Evolutionary conservation across 2,113 vertebrate species (phyloP).

Genomic region (Callaeas wilsoni): DNA sequence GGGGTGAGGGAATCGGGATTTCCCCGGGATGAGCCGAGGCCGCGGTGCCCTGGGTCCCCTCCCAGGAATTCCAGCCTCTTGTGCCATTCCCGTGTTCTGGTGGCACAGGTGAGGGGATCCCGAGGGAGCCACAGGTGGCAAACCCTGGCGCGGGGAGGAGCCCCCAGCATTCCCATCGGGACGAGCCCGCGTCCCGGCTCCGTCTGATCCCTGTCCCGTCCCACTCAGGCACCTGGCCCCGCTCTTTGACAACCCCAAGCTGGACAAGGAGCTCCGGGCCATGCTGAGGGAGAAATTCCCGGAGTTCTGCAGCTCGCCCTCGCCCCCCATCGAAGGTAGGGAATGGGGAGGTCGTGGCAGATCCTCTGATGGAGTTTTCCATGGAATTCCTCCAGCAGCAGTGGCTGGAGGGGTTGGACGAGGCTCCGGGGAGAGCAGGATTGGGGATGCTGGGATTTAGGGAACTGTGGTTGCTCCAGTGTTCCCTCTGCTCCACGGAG

Average conservation of each 20-base stretch:
- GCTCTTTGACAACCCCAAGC: constrained; percentile 93
- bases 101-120: background rate
- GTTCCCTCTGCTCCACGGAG: background rate
- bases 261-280: constrained; percentile 93
- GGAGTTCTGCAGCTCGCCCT: constrained; percentile 93
- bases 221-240: constrained; percentile 84
- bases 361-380: background rate
- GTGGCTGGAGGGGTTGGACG: rapidly evolving
- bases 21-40: no score
- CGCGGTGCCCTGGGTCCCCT: background rate
- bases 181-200: rapidly evolving
- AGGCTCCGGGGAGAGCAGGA: no score
- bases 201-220: background rate
- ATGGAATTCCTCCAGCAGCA: background rate
- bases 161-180: background rate
- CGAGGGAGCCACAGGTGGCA: background rate
- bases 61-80: background rate
- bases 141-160: background rate
- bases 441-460: rapidly evolving
- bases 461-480: rapidly evolving
- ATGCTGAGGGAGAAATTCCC: constrained; percentile 97
- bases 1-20: background rate
- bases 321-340: constrained; percentile 88
- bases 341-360: rapidly evolving
- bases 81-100: background rate